These are phyloP conservation scores for Aporophyla lueneburgensis DNA, from an alignment of 2,888 invertebrate species.

Conservation along the genomic window DNA sequence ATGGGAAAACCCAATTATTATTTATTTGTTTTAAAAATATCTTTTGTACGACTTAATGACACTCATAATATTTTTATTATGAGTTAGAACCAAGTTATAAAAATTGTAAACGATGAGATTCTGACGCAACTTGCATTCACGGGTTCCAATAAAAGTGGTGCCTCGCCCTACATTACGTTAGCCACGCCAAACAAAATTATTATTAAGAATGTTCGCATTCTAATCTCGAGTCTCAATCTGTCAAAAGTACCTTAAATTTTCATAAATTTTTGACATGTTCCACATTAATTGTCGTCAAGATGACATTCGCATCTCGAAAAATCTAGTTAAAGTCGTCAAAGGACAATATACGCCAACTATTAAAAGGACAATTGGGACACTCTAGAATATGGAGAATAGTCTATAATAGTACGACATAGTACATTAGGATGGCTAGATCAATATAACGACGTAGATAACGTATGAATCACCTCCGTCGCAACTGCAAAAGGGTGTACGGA, in stretches of 20 bases:
- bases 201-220: too few relatives aligned
- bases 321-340: background rate
- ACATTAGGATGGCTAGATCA: background rate
- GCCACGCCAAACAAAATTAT: background rate
- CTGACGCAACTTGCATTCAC: background rate
- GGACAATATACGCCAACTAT: too few relatives aligned
- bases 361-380: background rate
- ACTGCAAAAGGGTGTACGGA: background rate
- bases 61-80: background rate
- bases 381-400: background rate
- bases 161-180: too few relatives aligned
- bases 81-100: background rate
- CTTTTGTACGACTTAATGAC: background rate
- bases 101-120: background rate
- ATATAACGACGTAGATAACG: background rate
- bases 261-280: too few relatives aligned
- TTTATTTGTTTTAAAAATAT: constrained; percentile 8
- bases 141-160: background rate
- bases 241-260: too few relatives aligned
- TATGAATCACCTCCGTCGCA: background rate
- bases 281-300: background rate
- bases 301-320: too few relatives aligned
- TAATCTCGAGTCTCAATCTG: too few relatives aligned
- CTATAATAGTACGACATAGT: background rate
- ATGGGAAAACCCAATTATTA: constrained; percentile 5